These are phyloP conservation scores for Rhamnusium bicolor DNA, from an alignment of 2,888 invertebrate genomes.

Conservation along the genomic window DNA sequence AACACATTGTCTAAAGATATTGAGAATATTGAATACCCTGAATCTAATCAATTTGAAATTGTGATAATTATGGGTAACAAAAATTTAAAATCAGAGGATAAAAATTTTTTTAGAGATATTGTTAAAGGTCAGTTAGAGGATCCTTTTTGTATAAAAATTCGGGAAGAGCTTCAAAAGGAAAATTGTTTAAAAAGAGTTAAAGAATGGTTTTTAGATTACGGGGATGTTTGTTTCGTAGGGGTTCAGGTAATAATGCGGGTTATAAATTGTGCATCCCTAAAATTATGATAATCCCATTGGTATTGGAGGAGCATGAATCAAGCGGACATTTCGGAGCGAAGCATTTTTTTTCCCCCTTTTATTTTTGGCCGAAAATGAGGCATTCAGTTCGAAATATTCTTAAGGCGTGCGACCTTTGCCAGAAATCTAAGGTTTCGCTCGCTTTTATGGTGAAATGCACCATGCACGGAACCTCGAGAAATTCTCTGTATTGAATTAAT, in stretches of 20 bases:
- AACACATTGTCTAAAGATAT: constrained; percentile 48
- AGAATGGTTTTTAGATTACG: neutral
- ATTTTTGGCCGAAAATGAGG: constrained; percentile 19
- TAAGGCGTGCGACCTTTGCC: neutral
- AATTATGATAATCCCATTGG: neutral
- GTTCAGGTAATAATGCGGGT: neutral
- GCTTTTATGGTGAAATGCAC: neutral
- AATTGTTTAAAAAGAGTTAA: neutral
- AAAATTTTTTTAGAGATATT: neutral
- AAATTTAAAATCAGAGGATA: neutral
- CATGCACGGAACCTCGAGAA: neutral
- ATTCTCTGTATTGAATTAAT: neutral
- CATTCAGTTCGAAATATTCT: neutral
- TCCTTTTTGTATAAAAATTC: neutral
- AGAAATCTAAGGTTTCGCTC: neutral
- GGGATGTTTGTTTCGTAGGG: too few relatives aligned
- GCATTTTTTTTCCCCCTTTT: neutral
- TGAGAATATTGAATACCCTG: neutral
- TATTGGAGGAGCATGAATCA: constrained; percentile 7
- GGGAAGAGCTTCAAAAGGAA: neutral
- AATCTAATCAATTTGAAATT: neutral
- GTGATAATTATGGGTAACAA: neutral
- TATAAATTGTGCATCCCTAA: neutral
- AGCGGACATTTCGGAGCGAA: constrained; percentile 4
- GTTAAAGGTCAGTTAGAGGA: neutral